Evolutionary conservation across 2,797 vertebrate species (phyloP).

Genomic region (Pogoniulus pusillus): DNA sequence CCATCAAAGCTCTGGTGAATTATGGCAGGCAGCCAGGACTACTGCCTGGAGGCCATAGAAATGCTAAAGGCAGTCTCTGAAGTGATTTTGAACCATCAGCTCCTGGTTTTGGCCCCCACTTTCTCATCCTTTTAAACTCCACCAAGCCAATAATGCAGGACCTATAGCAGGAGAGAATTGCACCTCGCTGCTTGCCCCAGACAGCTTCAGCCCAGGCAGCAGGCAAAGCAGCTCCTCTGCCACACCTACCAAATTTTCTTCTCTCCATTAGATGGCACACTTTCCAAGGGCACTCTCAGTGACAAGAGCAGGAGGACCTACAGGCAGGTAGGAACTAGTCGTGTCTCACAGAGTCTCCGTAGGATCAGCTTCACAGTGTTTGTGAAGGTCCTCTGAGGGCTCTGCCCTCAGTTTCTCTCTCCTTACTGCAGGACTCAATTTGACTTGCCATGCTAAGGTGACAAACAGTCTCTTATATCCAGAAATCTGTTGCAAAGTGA

Average conservation of each 20-base stretch:
- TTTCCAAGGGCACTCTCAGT: not conserved
- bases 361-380: not conserved
- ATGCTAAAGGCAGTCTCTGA: not conserved
- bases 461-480: not conserved
- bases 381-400: not conserved
- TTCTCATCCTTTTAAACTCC: not conserved
- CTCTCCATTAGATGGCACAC: not conserved
- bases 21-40: not conserved
- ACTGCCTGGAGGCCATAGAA: not conserved
- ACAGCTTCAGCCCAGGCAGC: not conserved
- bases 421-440: not conserved
- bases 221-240: not conserved
- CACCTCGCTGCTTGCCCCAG: accelerated
- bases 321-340: not conserved
- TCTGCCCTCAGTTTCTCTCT: not conserved
- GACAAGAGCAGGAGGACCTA: not conserved
- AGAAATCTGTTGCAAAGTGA: not conserved
- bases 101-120: not conserved
- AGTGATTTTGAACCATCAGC: not conserved
- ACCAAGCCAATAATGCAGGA: not conserved
- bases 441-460: not conserved
- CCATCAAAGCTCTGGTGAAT: not conserved
- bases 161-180: not conserved
- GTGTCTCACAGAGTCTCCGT: not conserved
- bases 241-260: not conserved